These are phyloP conservation scores for Epizoanthus illoricatus DNA, from an alignment of 92 coral and sea anemone genomes.

Conservation along the genomic window DNA sequence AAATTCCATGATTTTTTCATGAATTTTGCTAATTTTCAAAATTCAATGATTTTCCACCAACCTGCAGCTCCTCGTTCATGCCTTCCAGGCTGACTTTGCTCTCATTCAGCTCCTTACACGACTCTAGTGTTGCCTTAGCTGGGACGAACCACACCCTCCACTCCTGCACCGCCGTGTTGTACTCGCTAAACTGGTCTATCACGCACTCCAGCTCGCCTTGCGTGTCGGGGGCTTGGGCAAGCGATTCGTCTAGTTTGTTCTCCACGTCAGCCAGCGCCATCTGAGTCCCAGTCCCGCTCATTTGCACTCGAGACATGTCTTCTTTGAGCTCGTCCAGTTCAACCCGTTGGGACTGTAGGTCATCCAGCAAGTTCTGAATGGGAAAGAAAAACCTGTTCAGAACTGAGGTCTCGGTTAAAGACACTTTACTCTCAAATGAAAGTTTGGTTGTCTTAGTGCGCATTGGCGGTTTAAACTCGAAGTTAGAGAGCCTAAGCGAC, in stretches of 20 bases:
- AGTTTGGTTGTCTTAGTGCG: too few species aligned
- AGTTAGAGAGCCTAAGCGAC: too few species aligned
- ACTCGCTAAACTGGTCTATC: conserved; percentile 78
- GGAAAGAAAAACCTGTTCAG: not conserved
- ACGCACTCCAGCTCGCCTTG: conserved; percentile 82
- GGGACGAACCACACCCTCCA: conserved; percentile 94
- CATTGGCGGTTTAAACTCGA: too few species aligned
- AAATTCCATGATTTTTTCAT: not conserved
- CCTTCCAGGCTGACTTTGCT: conserved; percentile 73
- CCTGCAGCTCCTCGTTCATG: conserved; percentile 75
- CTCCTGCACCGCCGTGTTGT: conserved; percentile 80
- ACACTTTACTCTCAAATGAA: too few species aligned
- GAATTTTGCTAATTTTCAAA: not conserved
- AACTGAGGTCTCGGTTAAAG: not conserved
- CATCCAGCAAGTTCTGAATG: conserved; percentile 56
- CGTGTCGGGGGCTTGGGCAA: conserved; percentile 64
- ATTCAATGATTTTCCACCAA: conserved; percentile 3
- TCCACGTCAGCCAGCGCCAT: conserved; percentile 53
- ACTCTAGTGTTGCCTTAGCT: conserved; percentile 82
- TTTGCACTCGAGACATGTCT: conserved; percentile 57
- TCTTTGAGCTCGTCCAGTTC: conserved; percentile 69
- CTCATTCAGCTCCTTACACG: conserved; percentile 61
- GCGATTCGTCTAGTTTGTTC: conserved; percentile 61
- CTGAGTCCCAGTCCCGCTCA: conserved; percentile 52
- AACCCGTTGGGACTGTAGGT: conserved; percentile 58